Evolutionary conservation across 2,888 invertebrate genomes (phyloP).

Genomic region (Bellardia bayeri): DNA sequence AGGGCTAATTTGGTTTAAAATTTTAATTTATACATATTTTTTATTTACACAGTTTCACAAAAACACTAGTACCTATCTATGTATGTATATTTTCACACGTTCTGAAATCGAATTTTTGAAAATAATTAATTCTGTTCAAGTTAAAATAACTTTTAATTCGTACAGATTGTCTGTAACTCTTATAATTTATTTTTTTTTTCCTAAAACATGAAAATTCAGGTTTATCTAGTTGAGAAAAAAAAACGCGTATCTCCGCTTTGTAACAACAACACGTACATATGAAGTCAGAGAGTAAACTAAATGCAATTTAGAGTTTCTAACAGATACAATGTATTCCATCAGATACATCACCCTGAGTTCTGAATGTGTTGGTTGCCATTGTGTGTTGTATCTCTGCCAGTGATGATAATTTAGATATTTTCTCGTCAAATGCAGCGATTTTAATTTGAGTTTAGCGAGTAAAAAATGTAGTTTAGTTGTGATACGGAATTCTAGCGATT

Average conservation of each 20-base stretch:
- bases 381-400: not conserved
- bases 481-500: too few species aligned
- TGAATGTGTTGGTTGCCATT: conserved; percentile 1
- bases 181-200: conserved; percentile 25
- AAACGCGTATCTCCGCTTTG: conserved; percentile 27
- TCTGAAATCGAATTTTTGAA: not conserved
- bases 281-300: conserved; percentile 65
- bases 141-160: conserved; percentile 28
- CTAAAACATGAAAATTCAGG: conserved; percentile 62
- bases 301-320: conserved; percentile 47
- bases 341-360: conserved; percentile 13
- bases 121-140: conserved; percentile 1
- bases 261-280: conserved; percentile 52
- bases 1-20: not conserved
- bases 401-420: too few species aligned
- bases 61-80: not conserved
- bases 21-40: not conserved
- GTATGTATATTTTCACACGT: conserved; percentile 9
- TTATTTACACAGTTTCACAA: not conserved
- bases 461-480: too few species aligned
- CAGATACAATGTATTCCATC: conserved; percentile 41
- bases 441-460: too few species aligned
- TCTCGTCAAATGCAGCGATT: too few species aligned
- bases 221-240: conserved; percentile 51
- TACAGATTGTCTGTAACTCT: conserved; percentile 57